Base-by-base conservation (phyloP, 2,888 invertebrate species). In the Melipona bicolor region DNA sequence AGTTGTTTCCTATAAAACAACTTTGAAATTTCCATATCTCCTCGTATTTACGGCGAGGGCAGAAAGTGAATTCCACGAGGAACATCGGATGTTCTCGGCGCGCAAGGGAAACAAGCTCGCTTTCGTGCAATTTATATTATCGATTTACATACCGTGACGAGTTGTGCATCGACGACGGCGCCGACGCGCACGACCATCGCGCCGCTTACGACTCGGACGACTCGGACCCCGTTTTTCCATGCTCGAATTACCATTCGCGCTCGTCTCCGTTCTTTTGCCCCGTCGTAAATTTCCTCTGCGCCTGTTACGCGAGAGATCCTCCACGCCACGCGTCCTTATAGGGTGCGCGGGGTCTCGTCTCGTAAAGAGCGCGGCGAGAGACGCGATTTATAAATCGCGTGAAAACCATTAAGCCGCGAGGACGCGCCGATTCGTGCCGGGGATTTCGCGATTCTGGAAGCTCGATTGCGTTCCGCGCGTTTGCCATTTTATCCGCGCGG, bases 101-200 rank as follows among this genome's bases (percentile, higher is more conserved):
- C 32, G 32, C 27, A 52, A 43, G 67, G 65, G 61, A 56, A 83
- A 64, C 69, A 65, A 19, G 65, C 54, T 82, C 73, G 83, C 36
- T 74, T 70, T 84, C 84, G 84, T 83, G 84, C 83, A 76, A 88
- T 89, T 89, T 89, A 89, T 85, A 82, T 79, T 77, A 74, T 54
- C 80, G 68, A 89, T 89, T 90, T 85, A 62, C 89, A 90, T 88
- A 79, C 81, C 77, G 84, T 85, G 76, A 77, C 72, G 72, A 83
- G 70, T 65, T 24, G 71, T 21, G 54, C 70, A 43, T 11, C 61
- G 65, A 43, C 43, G 69, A 75, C 43, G 67, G 70, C 59, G 52
- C 56, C 32, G 65, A 73, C 69, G 59, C 75, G 73, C 84, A 62
- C 76, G 79, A 84, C 64, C 64, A 72, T 71, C 83, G 73, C 43